Base-by-base conservation (phyloP, 2,113 vertebrate species). In the Hemicordylus capensis region DNA sequence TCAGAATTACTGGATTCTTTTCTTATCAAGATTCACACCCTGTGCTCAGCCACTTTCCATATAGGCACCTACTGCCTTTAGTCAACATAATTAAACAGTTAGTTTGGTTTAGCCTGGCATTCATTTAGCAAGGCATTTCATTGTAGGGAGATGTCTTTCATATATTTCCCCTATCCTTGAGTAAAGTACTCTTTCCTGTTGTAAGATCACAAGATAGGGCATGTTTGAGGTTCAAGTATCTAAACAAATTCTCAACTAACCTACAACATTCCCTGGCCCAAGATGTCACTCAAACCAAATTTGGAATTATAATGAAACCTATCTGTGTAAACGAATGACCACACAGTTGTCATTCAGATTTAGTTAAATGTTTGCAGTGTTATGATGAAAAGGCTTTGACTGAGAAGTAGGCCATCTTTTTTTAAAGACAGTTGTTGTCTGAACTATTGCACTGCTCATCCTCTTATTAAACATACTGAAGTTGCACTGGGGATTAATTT, bases 361-460 rank as follows among this genome's bases (percentile, higher is more conserved):
- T 22, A 66, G 17, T 31, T 24, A 66, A 54, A 42, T 66, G 46
- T 84, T 76, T 66, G 31, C 56, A 15, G 26, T 56, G 8, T 46
- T 46, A 48, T 48, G 10, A 37, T 80, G 54, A 69, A 85, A 72
- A 63, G 56, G 24, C n/a, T 85, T 83, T 80, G 56, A 72, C 10
- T 61, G 56, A 73, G 67, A 46, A 80, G 34, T 28, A 63, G 51
- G 24, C 7, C 73, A 42, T 61, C 26, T 22, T 75, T 58, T 77
- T 84, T 37, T 28, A 42, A 85, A 85, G 76, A 28, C 67, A 73
- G 48, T 73, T 79, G 72, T 64, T 83, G 76, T 72, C 76, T 85
- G 67, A 80, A 85, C 76, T 51, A 79, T 63, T 85, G 67, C n/a
- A 37, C 76, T 34, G 76, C 67, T 80, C 81, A 83, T 34, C 0